Base-by-base conservation (phyloP, 92 coral and sea anemone genomes). In the Epizoanthus stellaris region DNA sequence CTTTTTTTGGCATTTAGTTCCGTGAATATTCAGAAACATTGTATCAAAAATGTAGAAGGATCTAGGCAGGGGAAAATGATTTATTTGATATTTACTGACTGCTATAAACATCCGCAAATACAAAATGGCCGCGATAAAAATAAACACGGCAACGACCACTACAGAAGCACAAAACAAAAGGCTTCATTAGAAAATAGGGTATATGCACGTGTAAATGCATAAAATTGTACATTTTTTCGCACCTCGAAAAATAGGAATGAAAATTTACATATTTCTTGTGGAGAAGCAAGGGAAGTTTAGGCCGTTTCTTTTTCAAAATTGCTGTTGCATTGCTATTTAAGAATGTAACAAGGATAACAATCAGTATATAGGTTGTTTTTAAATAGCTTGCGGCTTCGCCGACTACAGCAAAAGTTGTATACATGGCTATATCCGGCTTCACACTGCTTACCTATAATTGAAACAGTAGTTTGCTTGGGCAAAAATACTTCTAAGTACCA, bases 361-460 rank as follows among this genome's bases (percentile, higher is more conserved):
- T 66, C 71, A 66, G 71, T 66, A 66, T 25, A 66, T 66, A 66
- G 71, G n/a, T 66, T 66, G 71, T 66, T 66, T 66, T 66, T 66
- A 66, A 66, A 66, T 66, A 66, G 71, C 71, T 66, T 66, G 71
- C 71, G 20, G 71, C 71, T 66, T 66, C 71, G 71, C 71, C 42
- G 71, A 66, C 71, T 66, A 66, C 71, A 66, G 71, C 10, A 66
- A 66, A 66, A 66, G 42, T 21, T 66, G 71, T 66, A 66, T 66
- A 66, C 43, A 21, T 21, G 71, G 42, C 71, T 21, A 21, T 66
- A 66, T 21, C 71, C 71, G 71, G 42, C 71, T 66, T 66, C 39
- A 7, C 71, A 66, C 71, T 66, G 40, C 71, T 21, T 66, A 66
- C 40, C 71, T 66, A 23, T 36, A 66, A 66, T 21, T 66, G 71